Base-by-base conservation (phyloP, 1,140 invertebrate species). In the Sinonovacula constricta region DNA sequence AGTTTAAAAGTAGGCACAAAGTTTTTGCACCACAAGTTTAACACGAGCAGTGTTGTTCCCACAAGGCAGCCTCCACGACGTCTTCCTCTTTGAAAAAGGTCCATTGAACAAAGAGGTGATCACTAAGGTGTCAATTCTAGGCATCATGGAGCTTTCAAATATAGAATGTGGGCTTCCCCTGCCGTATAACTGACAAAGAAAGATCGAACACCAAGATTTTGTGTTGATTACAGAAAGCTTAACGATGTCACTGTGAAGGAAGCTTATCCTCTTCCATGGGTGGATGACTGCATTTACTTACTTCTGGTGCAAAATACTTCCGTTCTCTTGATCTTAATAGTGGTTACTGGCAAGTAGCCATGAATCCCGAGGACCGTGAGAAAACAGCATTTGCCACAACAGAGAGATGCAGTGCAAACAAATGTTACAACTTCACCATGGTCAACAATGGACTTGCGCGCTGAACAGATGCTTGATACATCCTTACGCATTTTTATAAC, bases 31-130 rank as follows among this genome's bases (percentile, higher is more conserved):
- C 45, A 49, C n/a, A 12, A 10, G 10, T 12, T 49, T n/a, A 49
- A 49, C 45, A 49, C 45, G 45, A n/a, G 45, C n/a, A 49, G n/a
- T n/a, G 45, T n/a, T 49, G 45, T n/a, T 49, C 45, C 45, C n/a
- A 12, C n/a, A 49, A 10, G 45, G 45, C 45, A 49, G n/a, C 45
- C 45, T 12, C 45, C 45, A 49, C 10, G 45, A n/a, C 45, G 45
- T 12, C 45, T 49, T 49, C 45, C 45, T 49, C 45, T 49, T 49
- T 10, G 45, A 49, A 49, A 49, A n/a, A 12, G 45, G 45, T 10
- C 45, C n/a, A n/a, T 49, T 12, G 45, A 49, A n/a, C n/a, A n/a
- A 10, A n/a, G 45, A 49, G n/a, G 45, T 12, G 45, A n/a, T 49
- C 45, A 49, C 10, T n/a, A 49, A 49, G 45, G n/a, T 49, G 45